phyloP scores from a whole-genome alignment of 2,888 invertebrate species.

The Chirona hameri region DNA sequence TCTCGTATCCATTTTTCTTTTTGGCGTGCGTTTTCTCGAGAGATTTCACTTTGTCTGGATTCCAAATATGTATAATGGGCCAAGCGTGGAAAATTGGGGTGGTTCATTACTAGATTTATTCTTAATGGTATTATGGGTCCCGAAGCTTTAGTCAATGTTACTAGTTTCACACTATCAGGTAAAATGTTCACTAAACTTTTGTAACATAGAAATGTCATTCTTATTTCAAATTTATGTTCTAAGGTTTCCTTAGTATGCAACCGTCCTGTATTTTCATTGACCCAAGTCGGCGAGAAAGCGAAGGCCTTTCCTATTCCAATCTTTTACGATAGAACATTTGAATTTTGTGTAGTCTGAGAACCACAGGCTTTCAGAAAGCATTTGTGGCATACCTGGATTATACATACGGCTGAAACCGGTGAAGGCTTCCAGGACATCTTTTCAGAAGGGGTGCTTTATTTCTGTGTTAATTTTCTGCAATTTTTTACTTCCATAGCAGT shows the following conservation, averaged over 20 bases:
- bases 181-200: neutral
- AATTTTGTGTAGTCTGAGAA: neutral
- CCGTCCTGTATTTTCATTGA: neutral
- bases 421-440: neutral
- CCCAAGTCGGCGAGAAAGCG: neutral
- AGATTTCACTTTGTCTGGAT: slow-evolving; percentile 41
- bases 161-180: neutral
- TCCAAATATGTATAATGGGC: neutral
- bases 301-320: neutral
- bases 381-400: neutral
- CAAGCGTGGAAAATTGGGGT: neutral
- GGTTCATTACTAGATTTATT: neutral
- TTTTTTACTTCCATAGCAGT: neutral
- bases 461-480: neutral
- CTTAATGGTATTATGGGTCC: neutral
- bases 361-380: neutral
- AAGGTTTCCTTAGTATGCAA: neutral
- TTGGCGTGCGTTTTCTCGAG: slow-evolving; percentile 42
- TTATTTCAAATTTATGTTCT: neutral
- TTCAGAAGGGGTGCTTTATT: neutral
- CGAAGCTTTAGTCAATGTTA: neutral
- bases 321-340: neutral
- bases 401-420: neutral
- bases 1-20: slow-evolving; percentile 41
- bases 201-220: neutral